These are phyloP conservation scores for Beaufortia kweichowensis DNA, from an alignment of 2,113 vertebrate genomes.

Conservation along the genomic window DNA sequence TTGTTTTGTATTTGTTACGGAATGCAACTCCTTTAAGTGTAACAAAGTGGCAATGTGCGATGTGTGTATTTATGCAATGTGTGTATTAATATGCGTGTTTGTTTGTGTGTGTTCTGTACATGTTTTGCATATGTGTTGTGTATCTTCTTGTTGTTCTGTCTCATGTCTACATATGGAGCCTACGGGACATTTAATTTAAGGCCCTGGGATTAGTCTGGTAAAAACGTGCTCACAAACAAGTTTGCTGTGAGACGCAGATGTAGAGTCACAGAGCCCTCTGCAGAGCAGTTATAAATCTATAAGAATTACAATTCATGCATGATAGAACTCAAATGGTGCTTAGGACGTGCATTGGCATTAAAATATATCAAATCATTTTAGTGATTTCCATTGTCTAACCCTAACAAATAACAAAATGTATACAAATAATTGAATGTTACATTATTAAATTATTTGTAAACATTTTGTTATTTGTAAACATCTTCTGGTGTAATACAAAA, in stretches of 20 bases:
- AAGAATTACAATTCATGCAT: conserved; percentile 5
- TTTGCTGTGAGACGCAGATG: conserved; percentile 38
- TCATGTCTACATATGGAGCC: conserved; percentile 39
- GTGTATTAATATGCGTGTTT: conserved; percentile 28
- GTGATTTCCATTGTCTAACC: too few relatives aligned
- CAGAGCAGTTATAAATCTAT: conserved; percentile 62
- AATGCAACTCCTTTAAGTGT: conserved; percentile 1
- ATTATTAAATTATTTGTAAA: too few relatives aligned
- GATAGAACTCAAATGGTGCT: background rate
- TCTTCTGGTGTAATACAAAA: too few relatives aligned
- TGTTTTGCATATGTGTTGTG: background rate
- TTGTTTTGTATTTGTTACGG: background rate
- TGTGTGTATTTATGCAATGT: conserved; percentile 12
- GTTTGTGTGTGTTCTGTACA: conserved; percentile 30
- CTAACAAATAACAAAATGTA: too few relatives aligned
- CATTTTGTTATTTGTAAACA: too few relatives aligned
- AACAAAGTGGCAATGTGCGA: background rate
- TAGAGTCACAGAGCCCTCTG: conserved; percentile 61
- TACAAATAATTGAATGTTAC: too few relatives aligned
- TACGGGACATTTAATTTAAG: conserved; percentile 51
- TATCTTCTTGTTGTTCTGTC: conserved; percentile 8
- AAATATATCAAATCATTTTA: too few relatives aligned
- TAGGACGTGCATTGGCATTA: background rate
- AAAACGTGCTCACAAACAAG: conserved; percentile 48
- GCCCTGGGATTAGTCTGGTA: conserved; percentile 54